Percentiles rank a stretch among this genome's conserved stretches.
Conservation (phyloP, 1,140 invertebrate genomes). For the Drosophila dunni region DNA sequence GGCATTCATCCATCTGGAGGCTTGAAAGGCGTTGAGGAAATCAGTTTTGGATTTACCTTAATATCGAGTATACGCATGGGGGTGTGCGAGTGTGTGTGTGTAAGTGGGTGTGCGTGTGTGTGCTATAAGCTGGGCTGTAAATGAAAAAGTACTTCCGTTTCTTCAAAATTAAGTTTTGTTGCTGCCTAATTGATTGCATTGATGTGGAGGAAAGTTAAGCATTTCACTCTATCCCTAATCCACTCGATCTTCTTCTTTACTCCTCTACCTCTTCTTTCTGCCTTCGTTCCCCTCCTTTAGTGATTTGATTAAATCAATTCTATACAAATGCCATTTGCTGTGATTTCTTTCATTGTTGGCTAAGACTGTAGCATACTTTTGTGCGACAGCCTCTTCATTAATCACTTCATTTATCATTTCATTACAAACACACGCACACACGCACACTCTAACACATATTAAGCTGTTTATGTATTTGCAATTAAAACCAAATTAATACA, state of each 20-base stretch:
- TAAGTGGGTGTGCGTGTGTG: conserved; percentile 11
- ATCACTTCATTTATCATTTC: conserved; percentile 67
- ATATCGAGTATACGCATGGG: neutral
- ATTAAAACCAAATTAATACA: conserved; percentile 43
- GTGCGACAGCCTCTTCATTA: conserved; percentile 60
- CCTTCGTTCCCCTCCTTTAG: conserved; percentile 2
- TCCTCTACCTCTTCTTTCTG: conserved; percentile 3
- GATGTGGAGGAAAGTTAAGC: neutral
- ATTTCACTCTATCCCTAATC: no score
- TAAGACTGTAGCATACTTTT: conserved; percentile 62
- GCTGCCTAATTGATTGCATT: conserved; percentile 42
- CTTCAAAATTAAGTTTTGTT: conserved; percentile 57
- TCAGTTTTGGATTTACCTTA: conserved; percentile 57
- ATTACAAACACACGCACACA: neutral
- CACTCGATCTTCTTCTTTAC: neutral
- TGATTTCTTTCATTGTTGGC: conserved; percentile 11
- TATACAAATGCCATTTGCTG: conserved; percentile 25
- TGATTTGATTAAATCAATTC: conserved; percentile 44
- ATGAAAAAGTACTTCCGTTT: conserved; percentile 52
- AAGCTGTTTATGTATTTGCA: conserved; percentile 12
- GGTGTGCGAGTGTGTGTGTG: conserved; percentile 12
- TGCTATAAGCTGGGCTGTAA: conserved; percentile 35
- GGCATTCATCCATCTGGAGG: conserved; percentile 18
- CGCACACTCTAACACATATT: neutral
- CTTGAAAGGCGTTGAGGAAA: conserved; percentile 43